Evolutionary conservation across 2,888 invertebrate species (phyloP).

Genomic region (Adelognathus sp.): DNA sequence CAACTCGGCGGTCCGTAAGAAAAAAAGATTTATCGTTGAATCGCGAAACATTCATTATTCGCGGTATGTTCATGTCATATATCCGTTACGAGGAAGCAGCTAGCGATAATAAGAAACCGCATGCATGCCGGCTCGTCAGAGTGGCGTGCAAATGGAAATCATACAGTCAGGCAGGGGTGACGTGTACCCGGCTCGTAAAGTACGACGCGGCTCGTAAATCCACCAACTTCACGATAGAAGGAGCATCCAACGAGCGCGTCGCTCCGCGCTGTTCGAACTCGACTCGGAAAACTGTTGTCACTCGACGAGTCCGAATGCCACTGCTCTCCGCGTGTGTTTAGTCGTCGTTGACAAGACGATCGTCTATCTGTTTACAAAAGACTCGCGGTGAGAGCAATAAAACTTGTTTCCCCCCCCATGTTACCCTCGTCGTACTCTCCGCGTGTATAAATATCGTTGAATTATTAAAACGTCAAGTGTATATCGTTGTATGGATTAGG

Average conservation of each 20-base stretch:
- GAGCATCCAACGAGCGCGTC: conserved; percentile 46
- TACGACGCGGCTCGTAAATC: conserved; percentile 47
- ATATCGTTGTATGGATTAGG: too few species aligned
- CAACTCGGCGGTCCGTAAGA: too few species aligned
- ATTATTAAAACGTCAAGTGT: conserved; percentile 47
- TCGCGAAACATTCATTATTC: neutral
- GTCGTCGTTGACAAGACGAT: conserved; percentile 1
- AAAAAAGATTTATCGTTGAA: neutral
- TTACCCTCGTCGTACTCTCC: conserved; percentile 11
- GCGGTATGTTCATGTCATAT: neutral
- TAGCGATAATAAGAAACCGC: neutral
- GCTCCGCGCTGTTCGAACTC: conserved; percentile 23
- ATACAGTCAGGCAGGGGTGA: conserved; percentile 41
- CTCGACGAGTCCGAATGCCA: neutral
- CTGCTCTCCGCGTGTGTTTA: neutral
- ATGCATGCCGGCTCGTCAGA: conserved; percentile 51
- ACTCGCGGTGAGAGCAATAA: conserved; percentile 44
- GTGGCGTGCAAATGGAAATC: conserved; percentile 68
- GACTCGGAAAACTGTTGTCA: neutral
- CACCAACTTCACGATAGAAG: conserved; percentile 52
- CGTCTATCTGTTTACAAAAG: conserved; percentile 40
- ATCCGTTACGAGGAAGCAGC: neutral
- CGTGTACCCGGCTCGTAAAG: conserved; percentile 41
- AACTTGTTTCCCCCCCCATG: conserved; percentile 36
- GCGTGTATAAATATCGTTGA: conserved; percentile 30